A percentile compares a stretch with the other conserved stretches of the same genome.
phyloP scores from a whole-genome alignment of 2,888 invertebrate species.

The Cephus nigrinus region DNA sequence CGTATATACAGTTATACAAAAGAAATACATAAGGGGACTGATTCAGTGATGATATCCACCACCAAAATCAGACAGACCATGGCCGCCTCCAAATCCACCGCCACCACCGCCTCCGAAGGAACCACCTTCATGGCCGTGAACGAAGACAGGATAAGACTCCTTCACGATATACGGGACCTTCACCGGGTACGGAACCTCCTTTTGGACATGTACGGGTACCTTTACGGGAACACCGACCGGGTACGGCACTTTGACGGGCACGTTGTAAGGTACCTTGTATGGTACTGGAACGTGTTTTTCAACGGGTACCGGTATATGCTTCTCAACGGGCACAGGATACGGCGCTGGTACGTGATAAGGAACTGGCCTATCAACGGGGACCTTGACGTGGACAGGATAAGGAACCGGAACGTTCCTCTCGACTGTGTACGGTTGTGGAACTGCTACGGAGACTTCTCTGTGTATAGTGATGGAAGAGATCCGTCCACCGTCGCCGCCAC shows the following conservation, averaged over 20 bases:
- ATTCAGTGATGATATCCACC: background rate
- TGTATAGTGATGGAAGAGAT: conserved; percentile 58
- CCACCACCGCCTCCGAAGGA: conserved; percentile 30
- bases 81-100: conserved; percentile 19
- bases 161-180: conserved; percentile 43
- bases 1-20: background rate
- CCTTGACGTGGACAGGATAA: conserved; percentile 47
- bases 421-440: conserved; percentile 57
- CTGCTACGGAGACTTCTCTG: conserved; percentile 52
- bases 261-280: conserved; percentile 52
- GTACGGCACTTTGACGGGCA: conserved; percentile 47
- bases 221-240: conserved; percentile 52
- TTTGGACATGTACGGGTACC: conserved; percentile 43
- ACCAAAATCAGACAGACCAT: conserved; percentile 13
- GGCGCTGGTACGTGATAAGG: conserved; percentile 48
- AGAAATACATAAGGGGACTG: background rate
- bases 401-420: conserved; percentile 54
- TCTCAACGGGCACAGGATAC: conserved; percentile 54
- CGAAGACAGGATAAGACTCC: conserved; percentile 46
- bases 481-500: conserved; percentile 44
- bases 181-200: conserved; percentile 49
- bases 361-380: conserved; percentile 52
- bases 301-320: conserved; percentile 46
- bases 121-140: conserved; percentile 37
- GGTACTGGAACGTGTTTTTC: conserved; percentile 47